Base-by-base conservation (phyloP, 2,888 invertebrate genomes). In the Adela reaumurella region DNA sequence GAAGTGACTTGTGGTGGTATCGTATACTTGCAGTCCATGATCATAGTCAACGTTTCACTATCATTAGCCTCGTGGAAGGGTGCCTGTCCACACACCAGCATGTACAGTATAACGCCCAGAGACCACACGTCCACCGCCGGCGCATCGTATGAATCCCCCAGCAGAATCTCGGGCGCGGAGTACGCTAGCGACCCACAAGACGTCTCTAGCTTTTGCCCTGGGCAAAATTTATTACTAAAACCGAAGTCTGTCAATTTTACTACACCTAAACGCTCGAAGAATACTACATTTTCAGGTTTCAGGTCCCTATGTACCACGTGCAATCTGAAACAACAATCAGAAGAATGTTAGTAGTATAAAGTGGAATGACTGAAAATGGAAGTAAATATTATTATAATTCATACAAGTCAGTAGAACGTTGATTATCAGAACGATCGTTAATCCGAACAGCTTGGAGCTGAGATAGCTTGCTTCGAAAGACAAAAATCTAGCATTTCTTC, bases 51-150 rank as follows among this genome's bases (percentile, higher is more conserved):
- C 1, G 99, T 99, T 83, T 99, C 99, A 62, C 96, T 97, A 74
- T 99, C 99, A 72, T 98, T 99, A 24, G 97, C 97, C 80, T 98
- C 98, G 77, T 97, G 97, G 70, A 99, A 99, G 5, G 99, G 99
- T 29, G 97, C 91, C 66, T 92, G 90, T 5, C 99, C 99, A 71
- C 94, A 95, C 4, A 98, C 97, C 62, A 99, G 81, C 97, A 99
- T 99, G 74, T 93, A 99, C 44, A 99, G 81, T 63, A 99, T 97
- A 16, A 99, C 99, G 50, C 99, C 99, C 50, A 99, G 82, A 5
- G 97, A 97, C 99, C 99, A 99, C 48, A 99, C 93, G 81, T 99
- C 97, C 84, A 99, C 98, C 57, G 97, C 97, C 17, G 97, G 97
- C 42, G 98, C 97, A 79, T 99, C 97, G 73, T 99, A 99, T 1